Percentiles rank a stretch among this genome's conserved stretches.
Evolutionary conservation across 2,888 invertebrate genomes (phyloP).

Genomic region (Oscheius sp.): DNA sequence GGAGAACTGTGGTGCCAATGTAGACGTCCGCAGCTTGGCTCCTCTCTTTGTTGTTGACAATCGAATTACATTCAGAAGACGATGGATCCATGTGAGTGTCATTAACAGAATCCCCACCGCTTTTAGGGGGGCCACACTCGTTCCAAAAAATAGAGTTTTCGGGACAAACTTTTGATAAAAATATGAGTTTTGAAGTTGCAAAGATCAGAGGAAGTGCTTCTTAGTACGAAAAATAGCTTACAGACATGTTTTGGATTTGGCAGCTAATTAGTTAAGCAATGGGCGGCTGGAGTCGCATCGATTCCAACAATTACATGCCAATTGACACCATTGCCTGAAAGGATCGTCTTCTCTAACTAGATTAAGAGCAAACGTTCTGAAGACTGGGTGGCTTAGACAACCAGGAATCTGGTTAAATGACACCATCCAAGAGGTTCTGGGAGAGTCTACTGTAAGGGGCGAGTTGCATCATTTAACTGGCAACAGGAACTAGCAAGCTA

Average conservation of each 20-base stretch:
- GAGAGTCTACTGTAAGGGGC: too few species aligned
- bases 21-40: conserved; percentile 3
- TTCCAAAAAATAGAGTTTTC: conserved; percentile 1
- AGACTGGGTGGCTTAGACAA: too few species aligned
- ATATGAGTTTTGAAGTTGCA: too few species aligned
- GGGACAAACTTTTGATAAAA: neutral
- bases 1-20: conserved; percentile 17
- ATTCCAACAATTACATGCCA: conserved; percentile 32
- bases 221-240: too few species aligned
- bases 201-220: too few species aligned
- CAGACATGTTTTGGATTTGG: neutral
- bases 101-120: conserved; percentile 15
- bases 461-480: too few species aligned
- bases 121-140: neutral
- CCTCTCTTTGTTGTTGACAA: conserved; percentile 32
- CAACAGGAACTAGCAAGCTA: too few species aligned
- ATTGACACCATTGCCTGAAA: conserved; percentile 19
- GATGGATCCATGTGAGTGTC: conserved; percentile 31
- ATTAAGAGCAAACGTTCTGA: too few species aligned
- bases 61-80: conserved; percentile 36
- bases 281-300: conserved; percentile 22
- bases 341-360: too few species aligned
- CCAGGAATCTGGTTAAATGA: too few species aligned
- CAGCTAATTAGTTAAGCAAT: conserved; percentile 17
- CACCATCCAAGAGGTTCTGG: too few species aligned